phyloP scores from a whole-genome alignment of 2,888 invertebrate genomes.

The Cosmorhoe ocellata region DNA sequence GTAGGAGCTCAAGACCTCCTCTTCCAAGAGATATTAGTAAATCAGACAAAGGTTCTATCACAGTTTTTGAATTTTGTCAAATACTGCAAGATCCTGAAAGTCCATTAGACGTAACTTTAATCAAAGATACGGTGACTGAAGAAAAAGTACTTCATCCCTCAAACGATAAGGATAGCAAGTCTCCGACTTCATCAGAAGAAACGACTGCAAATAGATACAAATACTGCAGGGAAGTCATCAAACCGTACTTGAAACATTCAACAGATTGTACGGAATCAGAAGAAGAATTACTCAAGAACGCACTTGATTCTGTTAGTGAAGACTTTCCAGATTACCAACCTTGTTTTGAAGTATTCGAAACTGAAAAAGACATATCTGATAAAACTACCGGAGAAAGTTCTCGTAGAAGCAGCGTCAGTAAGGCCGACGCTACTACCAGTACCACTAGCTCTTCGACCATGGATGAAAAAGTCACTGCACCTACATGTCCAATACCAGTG shows the following conservation, averaged over 20 bases:
- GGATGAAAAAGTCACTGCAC: neutral
- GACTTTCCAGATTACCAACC: constrained; percentile 44
- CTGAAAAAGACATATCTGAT: constrained; percentile 15
- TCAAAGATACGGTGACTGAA: constrained; percentile 46
- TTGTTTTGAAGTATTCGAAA: constrained; percentile 25
- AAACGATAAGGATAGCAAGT: neutral
- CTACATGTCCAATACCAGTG: constrained; percentile 2
- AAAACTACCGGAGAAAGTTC: constrained; percentile 3
- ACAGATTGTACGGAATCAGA: constrained; percentile 38
- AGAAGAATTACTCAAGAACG: constrained; percentile 40
- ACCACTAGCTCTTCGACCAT: constrained; percentile 5
- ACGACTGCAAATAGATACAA: constrained; percentile 38
- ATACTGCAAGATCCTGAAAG: constrained; percentile 41
- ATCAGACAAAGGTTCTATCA: constrained; percentile 35
- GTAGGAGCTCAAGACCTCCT: constrained; percentile 21
- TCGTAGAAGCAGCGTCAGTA: constrained; percentile 12
- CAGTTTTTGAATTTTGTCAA: constrained; percentile 44
- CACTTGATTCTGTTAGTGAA: constrained; percentile 34
- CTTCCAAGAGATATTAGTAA: constrained; percentile 28
- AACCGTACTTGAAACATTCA: constrained; percentile 44
- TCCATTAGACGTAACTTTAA: constrained; percentile 37
- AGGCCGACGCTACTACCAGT: constrained; percentile 21
- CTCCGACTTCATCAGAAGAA: constrained; percentile 18
- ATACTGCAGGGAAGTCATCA: constrained; percentile 53
- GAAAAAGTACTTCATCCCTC: constrained; percentile 33